Evolutionary conservation across 2,888 invertebrate genomes (phyloP), one percentile per base, ranked within the genome.

Genomic region (Nephrocerus scutellatus): DNA sequence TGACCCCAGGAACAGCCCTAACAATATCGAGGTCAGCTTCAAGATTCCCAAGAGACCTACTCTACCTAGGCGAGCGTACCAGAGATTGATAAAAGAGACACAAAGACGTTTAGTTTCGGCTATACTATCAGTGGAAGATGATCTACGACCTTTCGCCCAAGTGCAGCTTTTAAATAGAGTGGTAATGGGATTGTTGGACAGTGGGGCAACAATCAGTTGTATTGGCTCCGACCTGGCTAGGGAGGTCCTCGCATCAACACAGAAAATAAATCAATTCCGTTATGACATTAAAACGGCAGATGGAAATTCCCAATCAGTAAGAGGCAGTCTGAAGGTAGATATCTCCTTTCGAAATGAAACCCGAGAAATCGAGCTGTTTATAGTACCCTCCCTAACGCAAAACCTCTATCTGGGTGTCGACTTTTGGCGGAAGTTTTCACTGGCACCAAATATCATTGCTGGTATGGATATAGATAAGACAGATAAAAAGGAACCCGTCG

Each of bases 201-300:
- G 44, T 3, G 44, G 46, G 3, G 44, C 46, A 8, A 23, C 41
- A 7, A 34, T 45, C 8, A 43, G 41, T 12, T 41, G 40, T 20
- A 14, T 46, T 4, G 46, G 43, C 3, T 13, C 19, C 6, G 14
- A 20, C 5, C 13, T 20, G 9, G 28, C 34, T 8, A 19, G 33
- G 18, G 25, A 34, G 9, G 23, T 46, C 28, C 22, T 38, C 22
- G 12, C 18, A 8, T 24, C 30, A 3, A 22, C 28, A 3, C 13
- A 19, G 5, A 10, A 8, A 9, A 25, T 32, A 4, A 37, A 25
- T 13, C 20, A 29, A 3, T 25, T 44, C 16, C 13, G 20, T 7
- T 38, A 38, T 4, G 9, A 9, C 14, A 30, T 43, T 1, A 33
- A 23, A 16, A 43, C 43, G 3, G 47, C 41, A 2, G 39, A 43